Evolutionary conservation across 2,797 vertebrate genomes (phyloP), one percentile per base, ranked within the genome.

Genomic region (Eulemur mongoz): DNA sequence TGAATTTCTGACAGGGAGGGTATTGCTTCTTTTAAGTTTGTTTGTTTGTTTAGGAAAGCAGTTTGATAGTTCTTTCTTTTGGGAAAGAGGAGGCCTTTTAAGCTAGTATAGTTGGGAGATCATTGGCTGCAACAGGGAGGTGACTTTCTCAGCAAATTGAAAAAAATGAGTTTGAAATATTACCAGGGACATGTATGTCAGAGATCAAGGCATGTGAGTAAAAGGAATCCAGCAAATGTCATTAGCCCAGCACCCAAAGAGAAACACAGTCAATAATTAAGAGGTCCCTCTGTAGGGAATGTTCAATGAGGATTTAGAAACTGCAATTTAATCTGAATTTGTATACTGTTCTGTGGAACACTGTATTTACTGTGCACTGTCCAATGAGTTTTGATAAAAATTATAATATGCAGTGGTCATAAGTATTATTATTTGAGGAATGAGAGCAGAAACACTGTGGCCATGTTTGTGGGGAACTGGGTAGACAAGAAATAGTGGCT

Each of bases 331-430:
- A 43, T 27, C 32, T 54, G 30, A 92, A 57, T 65, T 73, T 90
- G 0, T 79, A 27, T 35, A 43, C 20, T 54, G 27, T 43, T 72
- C 70, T 9, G 9, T 25, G 87, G 40, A 73, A 8, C 11, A 48
- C 5, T 43, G 13, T 18, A n/a, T 20, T 45, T 27, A 9, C 7
- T 20, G 2, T 65, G 3, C 2, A 54, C 18, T 67, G 6, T 59
- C 14, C 20, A 23, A n/a, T n/a, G 67, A 59, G 1, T 7, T 59
- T 52, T 87, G 2, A 8, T 43, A 70, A 69, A 57, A 67, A 7
- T 38, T 69, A 11, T 50, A 7, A 52, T n/a, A 4, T 5, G 11
- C 13, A 38, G 65, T 22, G 11, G 48, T 0, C 3, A 2, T 7
- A 48, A 14, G 15, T 40, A 70, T 30, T 45, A 43, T 13, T 27